Conservation (phyloP, 2,797 vertebrate species). For the Argya squamiceps region DNA sequence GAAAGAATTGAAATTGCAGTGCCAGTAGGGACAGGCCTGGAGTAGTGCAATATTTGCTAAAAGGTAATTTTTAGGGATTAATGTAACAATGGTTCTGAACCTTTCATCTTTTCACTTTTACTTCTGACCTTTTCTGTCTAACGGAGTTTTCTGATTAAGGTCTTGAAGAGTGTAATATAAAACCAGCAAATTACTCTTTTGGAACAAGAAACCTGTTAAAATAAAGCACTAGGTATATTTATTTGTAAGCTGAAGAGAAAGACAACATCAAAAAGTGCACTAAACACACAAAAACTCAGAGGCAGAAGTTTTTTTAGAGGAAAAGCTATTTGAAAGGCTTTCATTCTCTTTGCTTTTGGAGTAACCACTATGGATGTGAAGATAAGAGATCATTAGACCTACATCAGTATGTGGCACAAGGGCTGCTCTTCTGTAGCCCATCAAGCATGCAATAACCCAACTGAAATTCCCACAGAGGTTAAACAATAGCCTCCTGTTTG, state of each 20-base stretch:
- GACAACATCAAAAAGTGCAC: background rate
- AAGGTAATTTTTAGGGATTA: constrained; percentile 15
- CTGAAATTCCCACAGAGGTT: constrained; percentile 26
- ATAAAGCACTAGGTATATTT: background rate
- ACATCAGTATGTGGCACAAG: constrained; percentile 18
- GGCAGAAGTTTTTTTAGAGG: background rate
- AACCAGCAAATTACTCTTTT: background rate
- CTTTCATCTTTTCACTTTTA: background rate
- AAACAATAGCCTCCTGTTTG: constrained; percentile 55
- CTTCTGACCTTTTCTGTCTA: background rate
- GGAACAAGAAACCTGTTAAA: background rate
- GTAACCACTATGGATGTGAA: background rate
- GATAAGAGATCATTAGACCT: constrained; percentile 51
- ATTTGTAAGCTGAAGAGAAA: background rate
- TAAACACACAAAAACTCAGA: background rate
- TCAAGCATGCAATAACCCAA: constrained; percentile 29
- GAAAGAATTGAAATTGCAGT: background rate
- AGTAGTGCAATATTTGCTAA: background rate
- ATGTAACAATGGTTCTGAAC: background rate
- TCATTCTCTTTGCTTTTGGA: background rate
- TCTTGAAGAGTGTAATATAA: background rate
- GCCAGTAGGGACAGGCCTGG: background rate
- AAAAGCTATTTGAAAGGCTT: background rate
- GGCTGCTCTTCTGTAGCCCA: constrained; percentile 15
- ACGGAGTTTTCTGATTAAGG: background rate